Evolutionary conservation across 2,797 vertebrate genomes (phyloP), one percentile per base, ranked within the genome.

Genomic region (Bradypodion pumilum): DNA sequence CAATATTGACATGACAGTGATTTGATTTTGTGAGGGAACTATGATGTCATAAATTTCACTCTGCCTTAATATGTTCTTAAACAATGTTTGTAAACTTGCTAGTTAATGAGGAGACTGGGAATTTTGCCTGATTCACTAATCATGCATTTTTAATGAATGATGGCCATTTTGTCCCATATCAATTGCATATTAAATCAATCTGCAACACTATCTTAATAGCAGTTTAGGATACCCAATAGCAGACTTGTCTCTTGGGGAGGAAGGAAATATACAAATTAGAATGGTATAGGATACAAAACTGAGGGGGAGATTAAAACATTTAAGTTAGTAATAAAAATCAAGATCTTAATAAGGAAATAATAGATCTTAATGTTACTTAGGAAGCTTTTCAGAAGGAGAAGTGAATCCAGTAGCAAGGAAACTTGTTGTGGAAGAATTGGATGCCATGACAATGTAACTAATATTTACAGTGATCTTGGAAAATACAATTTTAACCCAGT

Each of bases 71-170:
- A 23, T 70, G 25, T 76, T 83, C 40, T 80, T 80, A 42, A 77
- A 56, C 46, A 81, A 27, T 52, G 23, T 76, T 84, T 87, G 73
- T 85, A 81, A 81, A 84, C 72, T 70, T 88, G 12, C 70, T 80
- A 0, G n/a, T 83, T 89, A 81, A 87, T 49, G 63, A 90, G 82
- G 19, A 74, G 82, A 84, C 66, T 60, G 56, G 73, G 56, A 90
- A 74, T 91, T 88, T 81, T 90, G 77, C 88, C 90, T 7, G 0
- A 73, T 81, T 85, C 40, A 15, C 85, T 90, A 88, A 70, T 87
- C 90, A 73, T 85, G 75, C 82, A 87, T 84, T 89, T 87, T 90
- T 88, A 90, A 90, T 89, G 91, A 86, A 29, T 66, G 84, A 70
- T 63, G 75, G 77, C 15, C 70, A 29, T n/a, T 84, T 46, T 56